Conservation (phyloP, 1,140 invertebrate species). For the Anoplophora glabripennis region DNA sequence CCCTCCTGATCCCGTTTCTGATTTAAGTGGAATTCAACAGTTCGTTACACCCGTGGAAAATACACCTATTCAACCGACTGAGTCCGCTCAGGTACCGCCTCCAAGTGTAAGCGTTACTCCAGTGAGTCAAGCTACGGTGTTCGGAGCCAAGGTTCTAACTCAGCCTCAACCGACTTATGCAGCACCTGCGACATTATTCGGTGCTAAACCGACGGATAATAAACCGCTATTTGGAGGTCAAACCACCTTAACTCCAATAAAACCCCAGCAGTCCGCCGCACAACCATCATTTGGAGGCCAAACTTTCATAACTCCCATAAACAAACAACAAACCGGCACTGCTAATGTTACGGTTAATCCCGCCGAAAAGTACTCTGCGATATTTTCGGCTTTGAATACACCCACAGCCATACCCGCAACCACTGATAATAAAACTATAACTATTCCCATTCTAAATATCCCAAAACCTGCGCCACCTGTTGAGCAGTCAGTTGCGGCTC, state of each 20-base stretch:
- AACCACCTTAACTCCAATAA: slow-evolving; percentile 25
- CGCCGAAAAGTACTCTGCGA: slow-evolving; percentile 25
- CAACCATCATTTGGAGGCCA: background rate
- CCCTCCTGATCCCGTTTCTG: slow-evolving; percentile 55
- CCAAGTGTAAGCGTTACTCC: background rate
- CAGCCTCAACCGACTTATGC: background rate
- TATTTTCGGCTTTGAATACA: slow-evolving; percentile 20
- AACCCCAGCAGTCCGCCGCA: background rate
- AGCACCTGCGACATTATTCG: slow-evolving; percentile 3
- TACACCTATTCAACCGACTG: background rate
- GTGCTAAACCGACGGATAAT: slow-evolving; percentile 11
- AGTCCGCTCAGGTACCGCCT: background rate
- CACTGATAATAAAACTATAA: slow-evolving; percentile 11
- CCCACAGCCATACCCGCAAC: background rate
- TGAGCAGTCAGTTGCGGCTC: background rate
- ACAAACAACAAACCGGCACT: background rate
- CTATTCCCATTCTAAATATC: background rate
- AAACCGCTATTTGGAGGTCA: slow-evolving; percentile 31
- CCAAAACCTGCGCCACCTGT: background rate
- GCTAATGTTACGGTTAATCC: background rate
- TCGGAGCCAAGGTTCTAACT: background rate
- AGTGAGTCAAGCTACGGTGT: background rate
- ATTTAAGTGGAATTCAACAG: slow-evolving; percentile 46
- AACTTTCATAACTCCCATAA: background rate
- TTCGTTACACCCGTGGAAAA: slow-evolving; percentile 31